These are phyloP conservation scores for Papilio protenor DNA, from an alignment of 2,888 invertebrate species.

Conservation along the genomic window DNA sequence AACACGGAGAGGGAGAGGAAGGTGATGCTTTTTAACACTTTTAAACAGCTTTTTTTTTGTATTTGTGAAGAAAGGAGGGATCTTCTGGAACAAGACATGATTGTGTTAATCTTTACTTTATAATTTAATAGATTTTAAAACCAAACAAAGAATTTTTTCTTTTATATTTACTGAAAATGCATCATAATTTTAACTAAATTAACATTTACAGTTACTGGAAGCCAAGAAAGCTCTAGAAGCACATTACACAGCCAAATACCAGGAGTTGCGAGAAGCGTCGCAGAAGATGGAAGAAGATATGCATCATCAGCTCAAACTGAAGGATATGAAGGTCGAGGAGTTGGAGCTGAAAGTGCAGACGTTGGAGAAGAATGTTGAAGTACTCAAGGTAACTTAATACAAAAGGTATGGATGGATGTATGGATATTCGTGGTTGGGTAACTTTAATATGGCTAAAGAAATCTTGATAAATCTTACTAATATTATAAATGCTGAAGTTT, in stretches of 20 bases:
- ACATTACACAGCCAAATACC: slow-evolving; percentile 84
- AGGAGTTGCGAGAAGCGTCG: slow-evolving; percentile 84
- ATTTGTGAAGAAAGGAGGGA: no score
- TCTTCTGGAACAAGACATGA: no score
- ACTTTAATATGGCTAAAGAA: no score
- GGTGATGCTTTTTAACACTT: slow-evolving; percentile 51
- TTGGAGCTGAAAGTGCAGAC: slow-evolving; percentile 67
- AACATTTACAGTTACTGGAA: slow-evolving; percentile 70
- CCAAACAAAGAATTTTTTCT: neutral
- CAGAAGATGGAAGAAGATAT: slow-evolving; percentile 85
- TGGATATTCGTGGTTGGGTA: no score
- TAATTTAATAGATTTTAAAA: no score
- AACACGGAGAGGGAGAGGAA: slow-evolving; percentile 83
- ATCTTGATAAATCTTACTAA: no score
- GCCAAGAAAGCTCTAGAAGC: slow-evolving; percentile 85
- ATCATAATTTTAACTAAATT: neutral
- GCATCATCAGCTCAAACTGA: slow-evolving; percentile 78
- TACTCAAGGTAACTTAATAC: slow-evolving; percentile 61
- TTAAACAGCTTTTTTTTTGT: no score
- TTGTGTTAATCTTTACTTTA: no score
- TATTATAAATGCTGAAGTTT: no score
- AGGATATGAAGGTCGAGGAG: slow-evolving; percentile 78
- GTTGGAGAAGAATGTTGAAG: slow-evolving; percentile 70
- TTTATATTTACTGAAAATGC: neutral
- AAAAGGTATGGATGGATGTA: no score